A percentile compares a stretch with the other conserved stretches of the same genome.
Evolutionary conservation across 2,888 invertebrate genomes (phyloP).

Genomic region (Arrhopalites spinosus): DNA sequence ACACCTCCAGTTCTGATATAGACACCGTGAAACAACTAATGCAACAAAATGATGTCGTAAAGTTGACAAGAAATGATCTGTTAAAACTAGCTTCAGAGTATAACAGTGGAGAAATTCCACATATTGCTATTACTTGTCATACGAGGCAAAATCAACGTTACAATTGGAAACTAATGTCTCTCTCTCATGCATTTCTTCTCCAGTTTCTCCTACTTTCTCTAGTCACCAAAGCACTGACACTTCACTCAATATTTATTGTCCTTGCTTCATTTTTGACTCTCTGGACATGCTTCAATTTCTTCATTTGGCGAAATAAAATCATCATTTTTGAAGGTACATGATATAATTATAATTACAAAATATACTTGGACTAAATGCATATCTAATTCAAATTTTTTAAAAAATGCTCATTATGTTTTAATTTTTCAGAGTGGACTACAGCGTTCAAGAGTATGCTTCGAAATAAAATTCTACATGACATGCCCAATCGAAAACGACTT

Average conservation of each 20-base stretch:
- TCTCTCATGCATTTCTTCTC: constrained; percentile 39
- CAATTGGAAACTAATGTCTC: constrained; percentile 37
- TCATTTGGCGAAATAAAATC: constrained; percentile 1
- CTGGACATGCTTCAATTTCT: neutral
- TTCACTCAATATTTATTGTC: constrained; percentile 29
- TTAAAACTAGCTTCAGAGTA: constrained; percentile 40
- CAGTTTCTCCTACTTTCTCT: constrained; percentile 45
- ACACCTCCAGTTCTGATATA: neutral
- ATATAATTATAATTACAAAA: neutral
- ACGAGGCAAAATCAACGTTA: constrained; percentile 25
- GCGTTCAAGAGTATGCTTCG: constrained; percentile 47
- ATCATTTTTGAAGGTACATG: constrained; percentile 11
- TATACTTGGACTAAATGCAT: neutral
- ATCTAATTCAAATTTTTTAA: neutral
- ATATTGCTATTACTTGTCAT: constrained; percentile 40
- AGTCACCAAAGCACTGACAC: constrained; percentile 41
- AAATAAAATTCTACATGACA: constrained; percentile 37
- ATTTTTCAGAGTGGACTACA: constrained; percentile 49
- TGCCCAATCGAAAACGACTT: neutral
- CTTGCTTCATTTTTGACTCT: constrained; percentile 16
- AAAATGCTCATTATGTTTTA: constrained; percentile 25
- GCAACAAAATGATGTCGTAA: constrained; percentile 19
- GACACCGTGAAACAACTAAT: neutral
- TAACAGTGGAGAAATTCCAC: constrained; percentile 45
- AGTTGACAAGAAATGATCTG: constrained; percentile 23